Conservation (phyloP, 2,113 vertebrate species). For the Hiodon tergisus region DNA sequence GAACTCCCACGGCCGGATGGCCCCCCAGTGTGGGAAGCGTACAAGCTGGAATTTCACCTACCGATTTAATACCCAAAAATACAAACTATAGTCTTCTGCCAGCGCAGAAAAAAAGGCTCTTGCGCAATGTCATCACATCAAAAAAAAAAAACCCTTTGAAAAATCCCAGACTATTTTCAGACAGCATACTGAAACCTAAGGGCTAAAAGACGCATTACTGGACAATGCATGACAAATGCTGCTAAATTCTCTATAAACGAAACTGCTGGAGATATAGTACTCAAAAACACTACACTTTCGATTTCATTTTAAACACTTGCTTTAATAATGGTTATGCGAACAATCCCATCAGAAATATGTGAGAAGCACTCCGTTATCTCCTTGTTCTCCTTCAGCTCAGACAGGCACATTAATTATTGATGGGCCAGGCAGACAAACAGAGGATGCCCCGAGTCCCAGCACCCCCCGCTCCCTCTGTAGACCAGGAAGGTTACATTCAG, state of each 20-base stretch:
- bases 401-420: conserved; percentile 14
- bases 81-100: too few species aligned
- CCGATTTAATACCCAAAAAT: too few species aligned
- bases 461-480: not conserved
- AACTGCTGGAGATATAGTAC: conserved; percentile 20
- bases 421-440: not conserved
- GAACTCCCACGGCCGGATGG: too few species aligned
- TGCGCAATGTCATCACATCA: too few species aligned
- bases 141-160: not conserved
- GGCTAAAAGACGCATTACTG: conserved; percentile 13
- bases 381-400: not conserved
- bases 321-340: not conserved
- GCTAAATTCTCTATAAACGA: conserved; percentile 24
- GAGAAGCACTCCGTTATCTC: not conserved
- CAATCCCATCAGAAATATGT: too few species aligned
- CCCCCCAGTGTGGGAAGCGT: too few species aligned
- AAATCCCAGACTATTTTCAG: not conserved
- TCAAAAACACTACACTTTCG: not conserved
- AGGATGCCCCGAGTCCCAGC: not conserved
- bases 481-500: not conserved
- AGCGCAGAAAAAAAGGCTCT: too few species aligned
- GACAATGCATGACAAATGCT: too few species aligned
- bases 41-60: too few species aligned
- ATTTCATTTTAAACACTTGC: not conserved
- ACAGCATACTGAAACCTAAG: conserved; percentile 14